Conservation (phyloP, 2,888 invertebrate species). For the Notocelia uddmanniana region DNA sequence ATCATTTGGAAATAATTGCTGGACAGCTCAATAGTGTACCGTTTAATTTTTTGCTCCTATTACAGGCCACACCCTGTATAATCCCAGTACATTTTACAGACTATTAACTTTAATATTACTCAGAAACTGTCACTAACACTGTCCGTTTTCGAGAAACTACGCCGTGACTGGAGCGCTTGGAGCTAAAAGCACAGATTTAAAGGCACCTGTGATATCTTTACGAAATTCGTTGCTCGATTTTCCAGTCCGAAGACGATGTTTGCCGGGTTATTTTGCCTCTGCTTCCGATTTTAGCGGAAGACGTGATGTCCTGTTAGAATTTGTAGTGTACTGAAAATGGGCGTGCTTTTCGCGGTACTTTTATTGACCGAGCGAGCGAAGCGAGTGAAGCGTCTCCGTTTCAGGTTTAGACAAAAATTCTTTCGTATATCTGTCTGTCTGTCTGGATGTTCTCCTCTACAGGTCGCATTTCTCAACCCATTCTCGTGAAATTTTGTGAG, state of each 20-base stretch:
- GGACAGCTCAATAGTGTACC: too few species aligned
- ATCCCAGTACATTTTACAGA: slow-evolving; percentile 30
- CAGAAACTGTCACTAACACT: slow-evolving; percentile 21
- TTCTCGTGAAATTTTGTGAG: too few species aligned
- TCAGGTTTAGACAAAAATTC: too few species aligned
- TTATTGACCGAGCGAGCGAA: too few species aligned
- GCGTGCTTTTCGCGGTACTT: neutral
- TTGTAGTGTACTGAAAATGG: too few species aligned
- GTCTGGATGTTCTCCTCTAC: too few species aligned
- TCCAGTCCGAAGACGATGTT: neutral
- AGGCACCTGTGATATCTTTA: slow-evolving; percentile 13
- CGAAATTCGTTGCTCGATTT: slow-evolving; percentile 26
- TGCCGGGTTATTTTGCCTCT: slow-evolving; percentile 1
- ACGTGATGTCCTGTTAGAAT: neutral
- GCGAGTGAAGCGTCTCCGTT: too few species aligned
- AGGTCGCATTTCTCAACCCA: too few species aligned
- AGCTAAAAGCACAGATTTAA: slow-evolving; percentile 24
- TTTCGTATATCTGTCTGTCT: too few species aligned
- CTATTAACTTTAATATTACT: slow-evolving; percentile 36
- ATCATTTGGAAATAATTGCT: too few species aligned
- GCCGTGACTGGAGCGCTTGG: slow-evolving; percentile 20
- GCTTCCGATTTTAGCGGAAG: neutral
- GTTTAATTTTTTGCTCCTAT: too few species aligned
- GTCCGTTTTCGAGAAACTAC: slow-evolving; percentile 13
- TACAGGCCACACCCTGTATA: too few species aligned